Conservation (phyloP, 2,797 vertebrate genomes). For the Ibycter americanus region DNA sequence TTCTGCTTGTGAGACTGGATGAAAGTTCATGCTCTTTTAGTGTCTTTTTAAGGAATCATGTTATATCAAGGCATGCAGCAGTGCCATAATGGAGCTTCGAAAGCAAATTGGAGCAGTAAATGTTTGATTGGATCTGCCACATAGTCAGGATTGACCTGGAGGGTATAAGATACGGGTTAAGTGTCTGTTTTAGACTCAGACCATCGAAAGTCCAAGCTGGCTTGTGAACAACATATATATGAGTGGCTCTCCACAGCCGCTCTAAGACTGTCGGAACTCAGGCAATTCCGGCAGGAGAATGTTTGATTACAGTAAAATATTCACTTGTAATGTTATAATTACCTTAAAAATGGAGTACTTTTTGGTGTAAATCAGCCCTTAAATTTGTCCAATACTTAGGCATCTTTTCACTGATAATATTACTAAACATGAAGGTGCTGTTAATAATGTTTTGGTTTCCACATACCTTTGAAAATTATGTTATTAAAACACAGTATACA, state of each 20-base stretch:
- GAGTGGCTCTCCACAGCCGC: neutral
- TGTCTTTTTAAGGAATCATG: neutral
- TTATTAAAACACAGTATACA: neutral
- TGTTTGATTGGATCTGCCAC: constrained; percentile 16
- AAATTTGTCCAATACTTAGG: neutral
- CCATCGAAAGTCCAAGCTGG: neutral
- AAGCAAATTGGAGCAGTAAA: neutral
- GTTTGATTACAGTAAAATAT: neutral
- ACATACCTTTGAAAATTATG: neutral
- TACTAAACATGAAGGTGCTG: neutral
- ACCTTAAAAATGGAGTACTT: neutral
- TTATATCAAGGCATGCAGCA: constrained; percentile 24
- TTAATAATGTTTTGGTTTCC: neutral
- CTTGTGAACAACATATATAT: neutral
- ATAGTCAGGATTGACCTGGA: neutral
- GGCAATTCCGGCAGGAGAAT: neutral
- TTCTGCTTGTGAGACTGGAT: neutral
- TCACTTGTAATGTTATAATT: neutral
- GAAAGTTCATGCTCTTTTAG: neutral
- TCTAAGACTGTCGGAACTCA: neutral
- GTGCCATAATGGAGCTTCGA: constrained; percentile 4
- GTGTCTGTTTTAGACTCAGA: neutral
- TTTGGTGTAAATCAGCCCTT: neutral
- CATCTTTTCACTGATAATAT: neutral
- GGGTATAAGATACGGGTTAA: neutral